Percentiles rank a stretch among this genome's conserved stretches.
Conservation (phyloP, 1,140 invertebrate species). For the Drosophila sp. region DNA sequence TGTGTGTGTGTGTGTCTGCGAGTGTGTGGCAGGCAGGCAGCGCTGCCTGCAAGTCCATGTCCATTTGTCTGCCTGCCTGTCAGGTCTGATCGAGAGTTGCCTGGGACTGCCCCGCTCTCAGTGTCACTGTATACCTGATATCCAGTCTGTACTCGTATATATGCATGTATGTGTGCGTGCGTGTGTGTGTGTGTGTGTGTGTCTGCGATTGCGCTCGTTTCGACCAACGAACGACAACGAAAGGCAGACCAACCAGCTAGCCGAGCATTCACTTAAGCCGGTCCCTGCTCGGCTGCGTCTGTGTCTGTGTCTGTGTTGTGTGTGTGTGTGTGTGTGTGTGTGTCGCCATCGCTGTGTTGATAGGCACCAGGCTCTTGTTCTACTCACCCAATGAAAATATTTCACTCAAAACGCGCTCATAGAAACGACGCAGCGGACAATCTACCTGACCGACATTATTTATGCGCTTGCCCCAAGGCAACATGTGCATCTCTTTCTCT, state of each 20-base stretch:
- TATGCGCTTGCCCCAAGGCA: slow-evolving; percentile 20
- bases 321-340: slow-evolving; percentile 7
- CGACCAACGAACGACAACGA: slow-evolving; percentile 23
- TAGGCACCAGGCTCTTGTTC: slow-evolving; percentile 35
- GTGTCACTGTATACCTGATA: slow-evolving; percentile 2
- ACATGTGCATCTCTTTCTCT: slow-evolving; percentile 4
- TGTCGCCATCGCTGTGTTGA: slow-evolving; percentile 43
- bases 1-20: slow-evolving; percentile 17
- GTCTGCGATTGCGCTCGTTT: slow-evolving; percentile 12
- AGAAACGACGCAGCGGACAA: slow-evolving; percentile 1
- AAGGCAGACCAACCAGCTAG: slow-evolving; percentile 52
- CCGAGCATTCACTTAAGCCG: slow-evolving; percentile 32
- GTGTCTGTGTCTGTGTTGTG: background rate
- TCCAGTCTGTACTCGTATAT: background rate
- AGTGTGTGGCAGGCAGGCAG: slow-evolving; percentile 3
- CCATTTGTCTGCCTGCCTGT: slow-evolving; percentile 44
- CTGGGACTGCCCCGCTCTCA: slow-evolving; percentile 32
- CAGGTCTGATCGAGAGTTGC: slow-evolving; percentile 20
- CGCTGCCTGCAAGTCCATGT: slow-evolving; percentile 19
- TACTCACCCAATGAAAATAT: slow-evolving; percentile 50
- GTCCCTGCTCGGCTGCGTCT: slow-evolving; percentile 14
- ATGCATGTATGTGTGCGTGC: background rate
- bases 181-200: background rate
- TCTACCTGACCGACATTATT: slow-evolving; percentile 28
- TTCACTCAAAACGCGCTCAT: slow-evolving; percentile 48